A percentile compares a stretch with the other conserved stretches of the same genome.
Evolutionary conservation across 2,797 vertebrate species (phyloP).

Genomic region (Tarsius wallacei): DNA sequence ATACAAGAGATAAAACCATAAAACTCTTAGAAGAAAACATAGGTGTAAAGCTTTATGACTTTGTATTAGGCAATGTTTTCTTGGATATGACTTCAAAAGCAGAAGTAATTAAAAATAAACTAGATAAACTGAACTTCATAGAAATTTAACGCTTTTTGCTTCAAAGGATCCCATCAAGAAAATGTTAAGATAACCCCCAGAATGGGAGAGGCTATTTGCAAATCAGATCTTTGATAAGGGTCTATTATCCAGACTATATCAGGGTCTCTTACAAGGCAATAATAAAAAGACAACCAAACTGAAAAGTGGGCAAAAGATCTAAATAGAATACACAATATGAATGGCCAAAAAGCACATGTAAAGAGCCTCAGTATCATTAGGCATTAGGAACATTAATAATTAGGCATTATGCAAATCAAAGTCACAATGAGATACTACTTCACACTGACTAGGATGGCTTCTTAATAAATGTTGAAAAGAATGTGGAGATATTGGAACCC

Average conservation of each 20-base stretch:
- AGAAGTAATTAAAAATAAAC: constrained; percentile 33
- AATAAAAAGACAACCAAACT: neutral
- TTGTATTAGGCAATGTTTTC: neutral
- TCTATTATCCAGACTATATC: neutral
- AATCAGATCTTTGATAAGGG: neutral
- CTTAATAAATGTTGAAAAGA: neutral
- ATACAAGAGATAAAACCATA: neutral
- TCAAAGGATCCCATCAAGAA: neutral
- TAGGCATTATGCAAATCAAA: neutral
- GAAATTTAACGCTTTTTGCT: constrained; percentile 5
- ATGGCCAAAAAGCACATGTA: neutral
- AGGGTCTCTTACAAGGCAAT: neutral
- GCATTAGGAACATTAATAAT: neutral
- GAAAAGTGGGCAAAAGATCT: neutral
- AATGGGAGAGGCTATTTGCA: constrained; percentile 33
- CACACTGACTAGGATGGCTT: neutral
- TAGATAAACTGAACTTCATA: neutral
- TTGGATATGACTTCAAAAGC: neutral
- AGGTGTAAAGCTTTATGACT: neutral
- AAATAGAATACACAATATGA: constrained; percentile 33
- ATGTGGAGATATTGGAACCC: neutral
- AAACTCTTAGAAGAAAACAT: constrained; percentile 30
- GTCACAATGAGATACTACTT: neutral
- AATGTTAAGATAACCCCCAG: neutral
- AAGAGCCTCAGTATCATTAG: neutral